Conservation (phyloP, 2,113 vertebrate genomes). For the Notothenia coriiceps region DNA sequence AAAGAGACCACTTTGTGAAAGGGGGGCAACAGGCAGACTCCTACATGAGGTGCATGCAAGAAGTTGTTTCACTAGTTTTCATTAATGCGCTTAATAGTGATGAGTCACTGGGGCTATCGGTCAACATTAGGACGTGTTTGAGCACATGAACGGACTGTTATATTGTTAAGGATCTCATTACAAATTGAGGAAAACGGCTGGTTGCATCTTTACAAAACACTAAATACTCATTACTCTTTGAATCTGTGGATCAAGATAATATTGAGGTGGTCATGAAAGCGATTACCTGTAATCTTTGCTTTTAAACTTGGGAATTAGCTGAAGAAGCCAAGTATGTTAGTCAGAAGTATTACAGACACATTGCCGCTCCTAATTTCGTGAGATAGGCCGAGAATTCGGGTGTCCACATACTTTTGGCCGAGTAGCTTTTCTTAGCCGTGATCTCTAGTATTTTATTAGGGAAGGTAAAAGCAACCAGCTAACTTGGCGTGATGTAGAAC, state of each 20-base stretch:
- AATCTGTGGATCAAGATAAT: too few relatives aligned
- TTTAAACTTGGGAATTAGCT: not conserved
- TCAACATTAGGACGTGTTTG: slow-evolving; percentile 2
- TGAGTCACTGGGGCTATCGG: slow-evolving; percentile 4
- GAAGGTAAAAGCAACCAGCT: slow-evolving; percentile 1
- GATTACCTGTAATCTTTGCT: not conserved
- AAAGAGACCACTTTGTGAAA: slow-evolving; percentile 55
- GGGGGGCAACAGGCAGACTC: slow-evolving; percentile 63
- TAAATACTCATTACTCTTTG: not conserved
- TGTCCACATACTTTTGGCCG: slow-evolving; percentile 20
- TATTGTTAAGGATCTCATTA: not conserved
- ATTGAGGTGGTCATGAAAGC: too few relatives aligned
- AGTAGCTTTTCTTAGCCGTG: not conserved
- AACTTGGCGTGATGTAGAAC: too few relatives aligned
- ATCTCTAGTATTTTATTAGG: not conserved
- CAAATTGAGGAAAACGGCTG: slow-evolving; percentile 3
- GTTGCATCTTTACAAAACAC: not conserved
- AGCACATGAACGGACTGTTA: slow-evolving; percentile 3
- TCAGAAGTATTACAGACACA: too few relatives aligned
- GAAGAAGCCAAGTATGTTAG: too few relatives aligned
- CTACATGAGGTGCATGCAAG: slow-evolving; percentile 78
- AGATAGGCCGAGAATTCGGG: too few relatives aligned
- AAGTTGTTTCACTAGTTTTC: slow-evolving; percentile 37
- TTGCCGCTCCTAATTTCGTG: too few relatives aligned
- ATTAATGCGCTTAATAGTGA: slow-evolving; percentile 6